phyloP scores from a whole-genome alignment of 1,140 invertebrate species.

The Coenobita brevimanus region DNA sequence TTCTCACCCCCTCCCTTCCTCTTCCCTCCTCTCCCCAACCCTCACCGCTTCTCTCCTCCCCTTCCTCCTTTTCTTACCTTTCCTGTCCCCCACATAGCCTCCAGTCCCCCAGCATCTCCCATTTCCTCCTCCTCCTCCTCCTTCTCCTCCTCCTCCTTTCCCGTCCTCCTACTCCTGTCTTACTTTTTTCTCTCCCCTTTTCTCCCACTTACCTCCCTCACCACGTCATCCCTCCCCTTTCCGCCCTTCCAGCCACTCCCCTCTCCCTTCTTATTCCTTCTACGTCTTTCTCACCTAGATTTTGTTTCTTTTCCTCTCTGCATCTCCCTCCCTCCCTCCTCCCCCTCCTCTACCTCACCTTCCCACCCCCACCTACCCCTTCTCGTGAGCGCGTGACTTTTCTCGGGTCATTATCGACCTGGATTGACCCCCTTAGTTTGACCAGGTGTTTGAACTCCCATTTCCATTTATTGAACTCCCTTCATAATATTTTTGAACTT shows the following conservation, averaged over 20 bases:
- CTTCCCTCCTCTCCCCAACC: background rate
- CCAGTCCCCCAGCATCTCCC: too few relatives aligned
- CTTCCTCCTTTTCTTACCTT: background rate
- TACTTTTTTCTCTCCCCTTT: background rate
- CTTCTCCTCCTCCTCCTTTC: background rate
- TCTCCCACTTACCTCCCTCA: background rate
- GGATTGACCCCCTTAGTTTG: too few relatives aligned
- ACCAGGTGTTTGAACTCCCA: background rate
- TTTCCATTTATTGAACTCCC: background rate
- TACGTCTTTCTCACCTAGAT: background rate
- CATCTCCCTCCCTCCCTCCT: background rate
- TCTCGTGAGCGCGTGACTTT: too few relatives aligned
- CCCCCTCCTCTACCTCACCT: background rate
- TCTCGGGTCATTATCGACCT: too few relatives aligned
- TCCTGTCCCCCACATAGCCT: too few relatives aligned
- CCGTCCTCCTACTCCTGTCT: background rate
- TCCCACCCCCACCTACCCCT: background rate
- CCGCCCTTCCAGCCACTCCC: background rate
- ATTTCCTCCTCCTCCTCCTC: background rate
- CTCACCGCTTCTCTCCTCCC: background rate
- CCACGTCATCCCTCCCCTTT: background rate
- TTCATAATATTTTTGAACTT: too few relatives aligned
- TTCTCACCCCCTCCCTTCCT: background rate
- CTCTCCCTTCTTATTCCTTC: background rate
- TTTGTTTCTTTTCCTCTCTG: background rate